Evolutionary conservation across 2,797 vertebrate species (phyloP), one percentile per base, ranked within the genome.

Genomic region (Limnodromus scolopaceus): DNA sequence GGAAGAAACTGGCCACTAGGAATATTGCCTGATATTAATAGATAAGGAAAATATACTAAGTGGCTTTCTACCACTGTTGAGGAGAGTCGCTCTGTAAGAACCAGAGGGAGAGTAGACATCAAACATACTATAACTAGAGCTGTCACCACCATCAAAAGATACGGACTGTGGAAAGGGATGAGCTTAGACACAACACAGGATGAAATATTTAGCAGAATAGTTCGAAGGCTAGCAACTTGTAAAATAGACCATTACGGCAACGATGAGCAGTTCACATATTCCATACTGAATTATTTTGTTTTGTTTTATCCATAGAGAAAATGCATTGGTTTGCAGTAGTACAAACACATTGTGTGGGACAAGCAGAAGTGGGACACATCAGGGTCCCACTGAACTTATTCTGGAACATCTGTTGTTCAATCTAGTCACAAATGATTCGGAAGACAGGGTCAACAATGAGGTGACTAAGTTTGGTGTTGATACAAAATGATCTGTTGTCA

Each of bases 401-500:
- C 66, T 70, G 58, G 66, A 84, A 84, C 70, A 82, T 79, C 88
- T 91, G 77, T 48, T 84, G 22, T 60, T 92, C 63, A 91, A 45
- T 20, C 24, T 55, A 66, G 55, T 91, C 63, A 53, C 8, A 13
- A 80, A 45, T n/a, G 27, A 77, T 87, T 80, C 72, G 48, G 43
- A 92, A 91, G 71, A 92, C 64, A 87, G 81, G 84, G 61, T 95
- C 70, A 93, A 55, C 43, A 79, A 70, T 16, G 39, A 91, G 14
- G 11, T 89, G 58, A 89, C 86, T 70, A 79, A 70, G 22, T 60
- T 9, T 60, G 58, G 66, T 58, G 74, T 60, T 82, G 88, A 92
- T 91, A 79, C 66, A 93, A 89, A 96, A 58, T 93, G 90, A 94
- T 94, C 43, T 60, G 74, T 74, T 64, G 84, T 89, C 84, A 96